Percentiles rank a stretch among this genome's conserved stretches.
These are phyloP conservation scores for Eurytemora carolleeae DNA, from an alignment of 1,140 invertebrate genomes.

Conservation along the genomic window DNA sequence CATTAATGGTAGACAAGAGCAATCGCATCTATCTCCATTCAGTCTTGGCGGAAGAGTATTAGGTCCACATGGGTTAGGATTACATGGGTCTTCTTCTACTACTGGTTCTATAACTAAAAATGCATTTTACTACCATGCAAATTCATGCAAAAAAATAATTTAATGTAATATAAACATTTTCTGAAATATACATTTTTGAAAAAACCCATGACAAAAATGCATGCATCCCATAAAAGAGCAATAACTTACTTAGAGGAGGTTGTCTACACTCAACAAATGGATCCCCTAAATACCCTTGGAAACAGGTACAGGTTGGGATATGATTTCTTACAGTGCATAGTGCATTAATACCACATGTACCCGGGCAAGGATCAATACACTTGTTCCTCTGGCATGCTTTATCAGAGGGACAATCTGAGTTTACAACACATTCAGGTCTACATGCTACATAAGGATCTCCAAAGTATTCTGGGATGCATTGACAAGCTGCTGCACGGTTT, in stretches of 20 bases:
- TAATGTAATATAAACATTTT: neutral
- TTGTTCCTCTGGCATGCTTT: slow-evolving; percentile 51
- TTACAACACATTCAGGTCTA: slow-evolving; percentile 51
- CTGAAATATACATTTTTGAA: too few relatives aligned
- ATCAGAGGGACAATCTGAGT: slow-evolving; percentile 49
- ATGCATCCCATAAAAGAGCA: neutral
- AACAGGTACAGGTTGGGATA: slow-evolving; percentile 44
- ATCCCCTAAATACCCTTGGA: slow-evolving; percentile 52
- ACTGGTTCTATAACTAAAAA: neutral
- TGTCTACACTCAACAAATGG: slow-evolving; percentile 42
- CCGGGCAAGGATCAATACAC: slow-evolving; percentile 47
- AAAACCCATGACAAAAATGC: neutral
- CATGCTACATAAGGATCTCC: slow-evolving; percentile 52
- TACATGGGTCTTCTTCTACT: slow-evolving; percentile 39
- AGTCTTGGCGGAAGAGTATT: slow-evolving; percentile 33
- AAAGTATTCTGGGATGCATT: slow-evolving; percentile 37
- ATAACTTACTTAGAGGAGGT: neutral
- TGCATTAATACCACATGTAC: slow-evolving; percentile 46
- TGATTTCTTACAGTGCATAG: slow-evolving; percentile 47
- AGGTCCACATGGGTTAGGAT: slow-evolving; percentile 51
- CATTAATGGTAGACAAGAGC: slow-evolving; percentile 45
- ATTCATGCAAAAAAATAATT: neutral
- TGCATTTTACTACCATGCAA: neutral
- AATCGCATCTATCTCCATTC: slow-evolving; percentile 26
- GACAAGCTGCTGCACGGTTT: slow-evolving; percentile 39